A percentile compares a stretch with the other conserved stretches of the same genome.
These are phyloP conservation scores for Asarcornis scutulata DNA, from an alignment of 2,113 vertebrate genomes.

Conservation along the genomic window DNA sequence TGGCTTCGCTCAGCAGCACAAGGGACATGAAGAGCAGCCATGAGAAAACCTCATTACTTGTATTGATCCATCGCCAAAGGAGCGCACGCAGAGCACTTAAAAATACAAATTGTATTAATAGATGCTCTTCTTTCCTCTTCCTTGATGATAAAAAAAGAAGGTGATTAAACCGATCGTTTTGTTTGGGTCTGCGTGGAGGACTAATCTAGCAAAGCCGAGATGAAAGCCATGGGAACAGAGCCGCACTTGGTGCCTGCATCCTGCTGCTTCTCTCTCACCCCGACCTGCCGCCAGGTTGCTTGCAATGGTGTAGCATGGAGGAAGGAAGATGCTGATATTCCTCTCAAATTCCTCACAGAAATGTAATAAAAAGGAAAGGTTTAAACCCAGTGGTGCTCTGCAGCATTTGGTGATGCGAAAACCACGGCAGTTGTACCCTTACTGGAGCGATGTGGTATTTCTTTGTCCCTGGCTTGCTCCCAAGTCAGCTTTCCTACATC, in stretches of 20 bases:
- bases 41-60: background rate
- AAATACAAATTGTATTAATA: background rate
- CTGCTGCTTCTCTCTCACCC: fast-evolving
- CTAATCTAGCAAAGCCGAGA: background rate
- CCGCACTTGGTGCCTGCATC: background rate
- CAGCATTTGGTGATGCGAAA: background rate
- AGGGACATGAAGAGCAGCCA: background rate
- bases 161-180: background rate
- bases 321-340: background rate
- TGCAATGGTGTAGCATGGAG: background rate
- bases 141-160: background rate
- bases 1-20: background rate
- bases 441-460: background rate
- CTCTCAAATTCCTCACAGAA: background rate
- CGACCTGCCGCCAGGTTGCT: background rate
- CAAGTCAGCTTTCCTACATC: constrained; percentile 3
- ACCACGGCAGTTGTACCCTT: background rate
- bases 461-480: background rate
- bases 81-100: background rate
- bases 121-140: background rate
- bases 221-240: background rate
- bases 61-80: background rate
- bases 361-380: background rate
- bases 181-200: background rate
- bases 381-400: background rate